A percentile compares a stretch with the other conserved stretches of the same genome.
phyloP scores from a whole-genome alignment of 2,113 vertebrate species.

The Ifrita kowaldi region DNA sequence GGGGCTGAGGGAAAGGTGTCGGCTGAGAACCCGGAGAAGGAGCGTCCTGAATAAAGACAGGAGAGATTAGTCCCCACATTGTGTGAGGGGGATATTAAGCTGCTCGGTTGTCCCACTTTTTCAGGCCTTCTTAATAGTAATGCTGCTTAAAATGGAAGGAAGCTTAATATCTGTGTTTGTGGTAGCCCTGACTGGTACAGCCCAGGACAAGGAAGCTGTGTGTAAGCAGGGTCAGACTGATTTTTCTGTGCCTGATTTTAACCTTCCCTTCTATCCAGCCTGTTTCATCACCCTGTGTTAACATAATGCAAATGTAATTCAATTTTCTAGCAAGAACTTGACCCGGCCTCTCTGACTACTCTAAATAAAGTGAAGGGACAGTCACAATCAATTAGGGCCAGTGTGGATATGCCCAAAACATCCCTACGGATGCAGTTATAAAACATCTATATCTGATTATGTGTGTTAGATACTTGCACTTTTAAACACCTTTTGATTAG shows the following conservation, averaged over 20 bases:
- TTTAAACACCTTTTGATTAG: not conserved
- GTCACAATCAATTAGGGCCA: not conserved
- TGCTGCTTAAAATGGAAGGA: not conserved
- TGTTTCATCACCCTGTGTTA: not conserved
- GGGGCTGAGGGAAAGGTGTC: not conserved
- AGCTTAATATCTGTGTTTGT: not conserved
- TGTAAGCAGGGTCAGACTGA: not conserved
- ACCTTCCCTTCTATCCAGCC: not conserved
- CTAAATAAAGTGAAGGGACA: not conserved
- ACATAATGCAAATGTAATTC: not conserved
- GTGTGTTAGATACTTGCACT: not conserved
- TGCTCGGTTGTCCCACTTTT: slow-evolving; percentile 25
- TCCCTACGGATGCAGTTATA: not conserved
- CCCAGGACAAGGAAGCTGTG: not conserved
- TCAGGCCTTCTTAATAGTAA: not conserved
- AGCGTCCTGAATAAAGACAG: not conserved
- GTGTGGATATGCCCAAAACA: not conserved
- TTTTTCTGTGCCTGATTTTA: not conserved
- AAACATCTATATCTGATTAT: not conserved
- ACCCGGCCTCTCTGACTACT: not conserved
- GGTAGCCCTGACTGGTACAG: not conserved
- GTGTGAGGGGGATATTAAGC: not conserved
- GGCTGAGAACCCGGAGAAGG: not conserved
- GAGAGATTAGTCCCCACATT: not conserved
- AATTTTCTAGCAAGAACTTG: not conserved